Evolutionary conservation across 2,113 vertebrate species (phyloP).

Genomic region (Hydrochoerus hydrochaeris): DNA sequence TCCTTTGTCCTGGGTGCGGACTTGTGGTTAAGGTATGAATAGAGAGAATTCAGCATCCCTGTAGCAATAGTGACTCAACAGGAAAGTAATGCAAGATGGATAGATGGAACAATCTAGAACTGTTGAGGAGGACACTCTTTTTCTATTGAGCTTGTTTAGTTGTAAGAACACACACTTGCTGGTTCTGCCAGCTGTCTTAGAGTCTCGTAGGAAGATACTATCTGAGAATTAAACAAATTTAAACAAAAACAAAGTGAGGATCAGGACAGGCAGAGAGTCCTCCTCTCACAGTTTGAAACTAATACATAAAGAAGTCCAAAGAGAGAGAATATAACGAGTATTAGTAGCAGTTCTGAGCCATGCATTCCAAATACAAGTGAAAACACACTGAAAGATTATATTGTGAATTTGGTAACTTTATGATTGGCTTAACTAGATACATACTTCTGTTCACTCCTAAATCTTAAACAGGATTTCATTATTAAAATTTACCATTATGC

Average conservation of each 20-base stretch:
- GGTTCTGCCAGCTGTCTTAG: background rate
- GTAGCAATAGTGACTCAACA: background rate
- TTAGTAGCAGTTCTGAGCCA: background rate
- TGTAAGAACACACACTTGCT: background rate
- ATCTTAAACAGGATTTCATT: background rate
- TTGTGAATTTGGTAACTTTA: background rate
- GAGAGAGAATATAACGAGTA: background rate
- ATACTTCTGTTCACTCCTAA: background rate
- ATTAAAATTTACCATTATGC: conserved; percentile 4
- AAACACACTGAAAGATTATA: background rate
- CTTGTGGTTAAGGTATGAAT: background rate
- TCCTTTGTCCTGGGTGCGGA: background rate
- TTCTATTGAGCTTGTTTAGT: background rate
- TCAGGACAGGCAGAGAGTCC: background rate
- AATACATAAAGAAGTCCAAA: background rate
- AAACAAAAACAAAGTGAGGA: background rate
- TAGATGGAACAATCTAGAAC: background rate
- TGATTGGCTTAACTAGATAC: background rate
- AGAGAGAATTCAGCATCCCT: background rate
- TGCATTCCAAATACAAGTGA: background rate
- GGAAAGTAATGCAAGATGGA: background rate
- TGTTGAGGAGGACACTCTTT: background rate
- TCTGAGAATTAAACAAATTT: background rate
- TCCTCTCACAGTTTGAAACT: background rate
- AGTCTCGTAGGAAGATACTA: background rate